Evolutionary conservation across 2,888 invertebrate genomes (phyloP).

Genomic region (Ephialtes manifestator): DNA sequence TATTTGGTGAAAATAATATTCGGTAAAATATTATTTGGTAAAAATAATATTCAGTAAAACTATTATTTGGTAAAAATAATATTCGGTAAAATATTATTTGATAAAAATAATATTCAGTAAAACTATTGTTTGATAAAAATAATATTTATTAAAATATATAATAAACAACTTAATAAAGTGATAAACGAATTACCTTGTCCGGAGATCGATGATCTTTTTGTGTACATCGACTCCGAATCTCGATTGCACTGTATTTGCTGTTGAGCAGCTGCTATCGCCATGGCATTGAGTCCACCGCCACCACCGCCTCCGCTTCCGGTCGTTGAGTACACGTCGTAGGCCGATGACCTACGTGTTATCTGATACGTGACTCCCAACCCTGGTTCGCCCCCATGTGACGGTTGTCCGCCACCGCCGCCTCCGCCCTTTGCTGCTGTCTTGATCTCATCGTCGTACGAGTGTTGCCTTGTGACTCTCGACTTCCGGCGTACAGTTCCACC

Average conservation of each 20-base stretch:
- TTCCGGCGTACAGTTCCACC: constrained; percentile 86
- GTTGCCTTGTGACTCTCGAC: constrained; percentile 90
- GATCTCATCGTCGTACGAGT: constrained; percentile 94
- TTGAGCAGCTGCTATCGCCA: constrained; percentile 85
- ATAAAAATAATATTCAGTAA: too few species aligned
- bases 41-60: too few species aligned
- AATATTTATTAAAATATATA: too few species aligned
- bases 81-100: too few species aligned
- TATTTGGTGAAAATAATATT: too few species aligned
- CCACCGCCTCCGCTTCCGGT: constrained; percentile 86
- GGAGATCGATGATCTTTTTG: constrained; percentile 82
- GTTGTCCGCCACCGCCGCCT: constrained; percentile 69
- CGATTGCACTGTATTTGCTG: constrained; percentile 75
- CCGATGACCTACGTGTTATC: constrained; percentile 93
- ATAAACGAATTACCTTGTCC: constrained; percentile 76
- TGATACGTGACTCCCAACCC: constrained; percentile 91
- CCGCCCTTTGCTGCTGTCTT: constrained; percentile 84
- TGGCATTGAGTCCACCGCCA: constrained; percentile 76
- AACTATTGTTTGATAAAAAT: neutral
- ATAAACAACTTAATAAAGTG: too few species aligned
- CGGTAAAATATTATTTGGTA: too few species aligned
- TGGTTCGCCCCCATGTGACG: constrained; percentile 84
- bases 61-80: neutral
- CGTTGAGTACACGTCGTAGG: constrained; percentile 93
- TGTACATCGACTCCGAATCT: constrained; percentile 67